These are phyloP conservation scores for Drosophila nr. fundita DNA, from an alignment of 2,888 invertebrate species.

Conservation along the genomic window DNA sequence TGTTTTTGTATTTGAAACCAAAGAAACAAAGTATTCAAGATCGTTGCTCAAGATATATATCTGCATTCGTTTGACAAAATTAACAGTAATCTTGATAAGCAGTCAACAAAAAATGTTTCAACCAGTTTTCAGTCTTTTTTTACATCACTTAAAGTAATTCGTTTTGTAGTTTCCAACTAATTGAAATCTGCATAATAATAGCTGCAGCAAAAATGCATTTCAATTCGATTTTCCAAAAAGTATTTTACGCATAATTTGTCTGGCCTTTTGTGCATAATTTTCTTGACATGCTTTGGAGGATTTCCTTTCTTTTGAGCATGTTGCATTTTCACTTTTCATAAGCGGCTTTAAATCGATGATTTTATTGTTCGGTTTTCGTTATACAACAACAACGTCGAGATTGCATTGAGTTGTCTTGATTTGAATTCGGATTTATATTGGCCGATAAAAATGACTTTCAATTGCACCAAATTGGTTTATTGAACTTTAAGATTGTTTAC, in stretches of 20 bases:
- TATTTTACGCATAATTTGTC: neutral
- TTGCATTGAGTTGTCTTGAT: neutral
- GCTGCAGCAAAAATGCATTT: neutral
- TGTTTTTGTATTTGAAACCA: constrained; percentile 1
- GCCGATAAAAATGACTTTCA: neutral
- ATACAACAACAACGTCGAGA: neutral
- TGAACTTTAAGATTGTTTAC: neutral
- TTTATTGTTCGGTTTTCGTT: neutral
- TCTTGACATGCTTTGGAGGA: neutral
- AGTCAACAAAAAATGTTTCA: neutral
- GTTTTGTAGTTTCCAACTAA: neutral
- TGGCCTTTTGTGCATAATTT: neutral
- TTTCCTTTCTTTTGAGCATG: neutral
- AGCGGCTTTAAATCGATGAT: neutral
- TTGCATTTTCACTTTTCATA: constrained; percentile 2
- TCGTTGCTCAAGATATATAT: constrained; percentile 6
- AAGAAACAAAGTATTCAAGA: constrained; percentile 12
- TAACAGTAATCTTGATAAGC: constrained; percentile 3
- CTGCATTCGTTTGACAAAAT: constrained; percentile 1
- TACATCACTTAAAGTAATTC: neutral
- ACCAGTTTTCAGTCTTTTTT: neutral
- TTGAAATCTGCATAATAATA: neutral
- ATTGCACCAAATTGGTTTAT: neutral
- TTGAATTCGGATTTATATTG: neutral
- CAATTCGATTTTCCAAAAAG: neutral